Percentiles rank a stretch among this genome's conserved stretches.
phyloP scores from a whole-genome alignment of 2,888 invertebrate genomes.

The Stegana nigrithorax region DNA sequence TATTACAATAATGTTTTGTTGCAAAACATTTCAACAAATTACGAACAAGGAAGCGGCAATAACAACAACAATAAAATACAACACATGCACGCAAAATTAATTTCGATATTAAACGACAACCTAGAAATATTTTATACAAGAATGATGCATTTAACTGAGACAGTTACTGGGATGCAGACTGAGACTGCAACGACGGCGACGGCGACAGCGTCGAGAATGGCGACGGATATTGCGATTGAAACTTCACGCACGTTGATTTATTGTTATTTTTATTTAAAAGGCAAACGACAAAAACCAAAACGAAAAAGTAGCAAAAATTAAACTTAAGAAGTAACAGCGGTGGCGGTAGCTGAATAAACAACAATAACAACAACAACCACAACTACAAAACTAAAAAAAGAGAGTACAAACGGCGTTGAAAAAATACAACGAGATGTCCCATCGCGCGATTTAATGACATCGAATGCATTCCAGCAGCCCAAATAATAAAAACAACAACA shows the following conservation, averaged over 20 bases:
- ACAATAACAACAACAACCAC: background rate
- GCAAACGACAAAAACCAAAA: conserved; percentile 60
- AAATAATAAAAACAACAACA: conserved; percentile 11
- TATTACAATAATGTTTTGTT: too few relatives aligned
- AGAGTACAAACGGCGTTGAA: conserved; percentile 8
- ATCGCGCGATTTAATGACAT: conserved; percentile 60
- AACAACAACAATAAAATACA: too few relatives aligned
- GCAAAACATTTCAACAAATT: too few relatives aligned
- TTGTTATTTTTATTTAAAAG: conserved; percentile 60
- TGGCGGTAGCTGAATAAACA: too few relatives aligned
- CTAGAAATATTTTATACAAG: background rate
- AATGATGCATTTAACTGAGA: background rate
- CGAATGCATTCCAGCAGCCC: conserved; percentile 46
- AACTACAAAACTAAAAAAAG: conserved; percentile 18
- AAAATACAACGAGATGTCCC: conserved; percentile 59
- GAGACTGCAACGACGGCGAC: too few relatives aligned
- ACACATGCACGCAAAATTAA: background rate
- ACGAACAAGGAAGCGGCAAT: background rate
- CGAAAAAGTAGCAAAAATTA: conserved; percentile 2
- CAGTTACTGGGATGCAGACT: too few relatives aligned
- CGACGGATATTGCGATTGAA: background rate
- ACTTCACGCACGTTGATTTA: conserved; percentile 50
- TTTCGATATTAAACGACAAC: background rate
- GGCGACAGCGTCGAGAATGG: too few relatives aligned
- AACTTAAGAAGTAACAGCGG: conserved; percentile 19